Evolutionary conservation across 2,113 vertebrate species (phyloP).

Genomic region (Hydropotes inermis): DNA sequence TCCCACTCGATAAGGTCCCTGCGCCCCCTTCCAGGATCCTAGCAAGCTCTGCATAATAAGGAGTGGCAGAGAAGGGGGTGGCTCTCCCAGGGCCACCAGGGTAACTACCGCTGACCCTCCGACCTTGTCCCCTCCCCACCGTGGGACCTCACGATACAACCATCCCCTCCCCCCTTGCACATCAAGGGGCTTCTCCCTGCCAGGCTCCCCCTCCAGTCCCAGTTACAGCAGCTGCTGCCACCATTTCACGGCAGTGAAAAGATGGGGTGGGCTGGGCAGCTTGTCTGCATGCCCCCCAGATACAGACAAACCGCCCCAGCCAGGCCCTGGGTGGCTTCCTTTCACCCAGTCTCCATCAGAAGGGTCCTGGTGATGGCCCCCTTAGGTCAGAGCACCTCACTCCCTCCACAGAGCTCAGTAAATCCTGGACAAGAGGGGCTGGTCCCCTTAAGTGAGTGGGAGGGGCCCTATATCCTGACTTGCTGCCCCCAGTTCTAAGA

Average conservation of each 20-base stretch:
- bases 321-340: neutral
- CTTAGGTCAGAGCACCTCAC: neutral
- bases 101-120: neutral
- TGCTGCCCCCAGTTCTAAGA: neutral
- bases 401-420: neutral
- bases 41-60: neutral
- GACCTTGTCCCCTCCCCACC: neutral
- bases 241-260: conserved; percentile 54
- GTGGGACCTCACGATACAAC: neutral
- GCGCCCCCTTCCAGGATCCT: neutral
- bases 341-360: neutral
- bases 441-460: neutral
- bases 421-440: neutral
- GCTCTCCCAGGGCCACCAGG: neutral
- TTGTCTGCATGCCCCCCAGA: neutral
- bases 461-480: neutral
- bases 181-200: conserved; percentile 32
- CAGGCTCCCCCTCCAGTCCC: neutral
- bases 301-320: neutral
- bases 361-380: neutral
- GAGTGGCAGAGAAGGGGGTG: neutral
- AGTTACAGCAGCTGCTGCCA: conserved; percentile 53
- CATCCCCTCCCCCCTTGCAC: neutral
- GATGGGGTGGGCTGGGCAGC: conserved; percentile 42
- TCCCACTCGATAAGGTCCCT: neutral